Evolutionary conservation across 1,140 invertebrate genomes (phyloP).

Genomic region (Anastatus disparis): DNA sequence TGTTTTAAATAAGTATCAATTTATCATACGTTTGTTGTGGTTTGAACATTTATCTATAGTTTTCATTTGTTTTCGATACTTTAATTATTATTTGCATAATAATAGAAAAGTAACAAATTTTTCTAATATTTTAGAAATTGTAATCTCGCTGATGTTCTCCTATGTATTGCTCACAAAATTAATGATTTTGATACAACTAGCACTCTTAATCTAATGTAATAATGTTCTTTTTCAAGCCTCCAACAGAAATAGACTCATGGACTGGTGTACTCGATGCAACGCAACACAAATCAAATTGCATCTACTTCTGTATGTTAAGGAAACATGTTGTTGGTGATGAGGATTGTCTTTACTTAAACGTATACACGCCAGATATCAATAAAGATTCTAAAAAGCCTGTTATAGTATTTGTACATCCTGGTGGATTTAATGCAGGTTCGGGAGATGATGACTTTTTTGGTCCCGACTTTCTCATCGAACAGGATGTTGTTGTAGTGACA

Average conservation of each 20-base stretch:
- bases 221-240: slow-evolving; percentile 59
- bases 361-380: slow-evolving; percentile 71
- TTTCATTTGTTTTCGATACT: no score
- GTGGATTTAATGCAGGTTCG: slow-evolving; percentile 70
- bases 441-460: slow-evolving; percentile 67
- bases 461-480: slow-evolving; percentile 73
- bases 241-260: slow-evolving; percentile 72
- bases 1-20: no score
- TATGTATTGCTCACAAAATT: no score
- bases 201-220: no score
- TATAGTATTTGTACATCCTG: slow-evolving; percentile 75
- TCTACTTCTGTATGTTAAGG: slow-evolving; percentile 59
- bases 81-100: no score
- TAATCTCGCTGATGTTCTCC: no score
- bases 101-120: no score
- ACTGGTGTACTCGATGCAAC: slow-evolving; percentile 72
- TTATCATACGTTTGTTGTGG: no score
- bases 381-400: slow-evolving; percentile 64
- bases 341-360: slow-evolving; percentile 78
- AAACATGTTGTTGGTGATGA: slow-evolving; percentile 69
- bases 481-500: slow-evolving; percentile 75
- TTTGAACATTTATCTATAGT: no score
- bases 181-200: no score
- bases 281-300: slow-evolving; percentile 65
- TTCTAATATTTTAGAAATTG: no score